Conservation (phyloP, 35 echinoderm and acorn worm species). For the Diadema setosum region DNA sequence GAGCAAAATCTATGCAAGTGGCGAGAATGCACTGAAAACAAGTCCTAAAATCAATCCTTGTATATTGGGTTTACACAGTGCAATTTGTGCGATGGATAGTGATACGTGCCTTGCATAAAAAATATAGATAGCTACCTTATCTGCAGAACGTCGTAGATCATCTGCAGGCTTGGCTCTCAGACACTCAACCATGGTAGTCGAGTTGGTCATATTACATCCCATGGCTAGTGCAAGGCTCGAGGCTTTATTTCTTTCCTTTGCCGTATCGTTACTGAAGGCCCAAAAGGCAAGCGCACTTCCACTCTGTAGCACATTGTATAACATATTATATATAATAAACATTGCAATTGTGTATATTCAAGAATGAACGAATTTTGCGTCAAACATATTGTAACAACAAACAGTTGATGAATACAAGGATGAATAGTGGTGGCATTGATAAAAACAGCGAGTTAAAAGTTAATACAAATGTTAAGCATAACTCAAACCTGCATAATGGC, state of each 20-base stretch:
- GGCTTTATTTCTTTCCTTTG: constrained; percentile 27
- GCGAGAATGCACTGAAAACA: too few species aligned
- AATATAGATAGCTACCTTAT: background rate
- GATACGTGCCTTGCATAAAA: too few species aligned
- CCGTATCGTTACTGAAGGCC: background rate
- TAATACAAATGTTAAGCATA: background rate
- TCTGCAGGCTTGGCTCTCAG: background rate
- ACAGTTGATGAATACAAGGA: background rate
- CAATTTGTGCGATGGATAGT: too few species aligned
- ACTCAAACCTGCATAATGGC: constrained; percentile 38
- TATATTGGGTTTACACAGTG: too few species aligned
- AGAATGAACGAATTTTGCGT: background rate
- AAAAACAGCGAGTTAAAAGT: background rate
- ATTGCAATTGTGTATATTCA: background rate
- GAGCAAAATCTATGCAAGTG: too few species aligned
- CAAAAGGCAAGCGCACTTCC: background rate
- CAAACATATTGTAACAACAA: background rate
- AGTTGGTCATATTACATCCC: background rate
- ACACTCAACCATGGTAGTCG: constrained; percentile 9
- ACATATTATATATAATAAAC: too few species aligned
- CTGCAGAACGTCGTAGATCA: background rate
- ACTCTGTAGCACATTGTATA: too few species aligned
- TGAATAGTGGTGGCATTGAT: background rate
- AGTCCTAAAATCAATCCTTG: too few species aligned
- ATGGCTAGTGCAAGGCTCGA: background rate